A percentile compares a stretch with the other conserved stretches of the same genome.
Conservation (phyloP, 2,797 vertebrate species). For the Myotis findleyi region DNA sequence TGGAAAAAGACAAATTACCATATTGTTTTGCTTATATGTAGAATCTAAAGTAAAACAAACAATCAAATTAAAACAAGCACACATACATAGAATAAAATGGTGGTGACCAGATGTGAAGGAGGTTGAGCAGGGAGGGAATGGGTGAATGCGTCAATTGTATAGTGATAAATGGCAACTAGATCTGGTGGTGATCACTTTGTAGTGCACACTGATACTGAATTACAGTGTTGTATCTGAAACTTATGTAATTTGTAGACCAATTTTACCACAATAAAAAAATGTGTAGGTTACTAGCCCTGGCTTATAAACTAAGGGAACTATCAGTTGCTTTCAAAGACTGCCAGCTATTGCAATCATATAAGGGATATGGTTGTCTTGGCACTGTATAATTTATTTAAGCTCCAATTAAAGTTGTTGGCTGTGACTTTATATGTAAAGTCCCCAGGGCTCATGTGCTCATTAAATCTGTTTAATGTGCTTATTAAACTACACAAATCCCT, state of each 20-base stretch:
- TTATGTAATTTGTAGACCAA: neutral
- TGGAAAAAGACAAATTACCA: neutral
- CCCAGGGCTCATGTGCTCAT: neutral
- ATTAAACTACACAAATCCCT: neutral
- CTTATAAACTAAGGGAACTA: neutral
- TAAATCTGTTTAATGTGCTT: constrained; percentile 23
- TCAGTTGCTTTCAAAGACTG: neutral
- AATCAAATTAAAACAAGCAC: neutral
- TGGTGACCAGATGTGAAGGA: neutral
- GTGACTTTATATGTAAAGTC: no score
- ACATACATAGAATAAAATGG: neutral
- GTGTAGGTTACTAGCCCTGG: neutral
- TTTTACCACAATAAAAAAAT: neutral
- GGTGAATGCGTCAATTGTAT: no score
- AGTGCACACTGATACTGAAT: neutral
- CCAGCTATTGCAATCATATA: neutral
- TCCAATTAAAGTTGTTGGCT: neutral
- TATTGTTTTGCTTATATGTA: neutral
- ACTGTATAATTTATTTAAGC: neutral
- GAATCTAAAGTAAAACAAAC: neutral
- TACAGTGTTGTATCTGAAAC: neutral
- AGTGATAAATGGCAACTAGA: neutral
- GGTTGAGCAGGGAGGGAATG: neutral
- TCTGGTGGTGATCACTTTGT: neutral
- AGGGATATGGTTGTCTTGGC: neutral